Percentiles rank a stretch among this genome's conserved stretches.
These are phyloP conservation scores for Zele albiditarsus DNA, from an alignment of 2,888 invertebrate genomes.

Conservation along the genomic window DNA sequence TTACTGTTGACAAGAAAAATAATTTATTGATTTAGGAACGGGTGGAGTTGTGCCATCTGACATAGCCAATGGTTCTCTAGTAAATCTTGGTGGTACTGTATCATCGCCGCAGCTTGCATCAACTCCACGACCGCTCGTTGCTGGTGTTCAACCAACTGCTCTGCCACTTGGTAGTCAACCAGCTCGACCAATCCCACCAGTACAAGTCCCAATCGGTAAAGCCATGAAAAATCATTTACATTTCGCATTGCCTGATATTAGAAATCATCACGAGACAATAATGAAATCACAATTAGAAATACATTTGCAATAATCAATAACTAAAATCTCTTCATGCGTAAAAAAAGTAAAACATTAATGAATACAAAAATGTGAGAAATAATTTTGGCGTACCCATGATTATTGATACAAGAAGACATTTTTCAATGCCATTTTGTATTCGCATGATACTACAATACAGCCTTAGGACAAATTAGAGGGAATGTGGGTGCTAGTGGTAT, in stretches of 20 bases:
- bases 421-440: conserved; percentile 42
- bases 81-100: conserved; percentile 47
- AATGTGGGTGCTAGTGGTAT: conserved; percentile 66
- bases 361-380: not conserved
- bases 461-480: conserved; percentile 69
- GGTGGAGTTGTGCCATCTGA: conserved; percentile 22
- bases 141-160: conserved; percentile 54
- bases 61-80: conserved; percentile 48
- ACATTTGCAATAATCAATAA: not conserved
- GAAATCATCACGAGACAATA: conserved; percentile 15
- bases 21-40: not conserved
- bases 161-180: conserved; percentile 54
- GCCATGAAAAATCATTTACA: conserved; percentile 6
- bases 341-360: not conserved
- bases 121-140: conserved; percentile 56
- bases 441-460: conserved; percentile 67
- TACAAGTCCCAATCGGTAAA: conserved; percentile 60
- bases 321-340: not conserved
- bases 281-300: conserved; percentile 1
- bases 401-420: conserved; percentile 23
- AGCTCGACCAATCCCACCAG: conserved; percentile 57
- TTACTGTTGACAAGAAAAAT: not conserved
- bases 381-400: not conserved
- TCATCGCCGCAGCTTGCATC: conserved; percentile 37
- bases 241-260: not conserved